Conservation (phyloP, 2,888 invertebrate genomes). For the Nephrotoma appendiculata region DNA sequence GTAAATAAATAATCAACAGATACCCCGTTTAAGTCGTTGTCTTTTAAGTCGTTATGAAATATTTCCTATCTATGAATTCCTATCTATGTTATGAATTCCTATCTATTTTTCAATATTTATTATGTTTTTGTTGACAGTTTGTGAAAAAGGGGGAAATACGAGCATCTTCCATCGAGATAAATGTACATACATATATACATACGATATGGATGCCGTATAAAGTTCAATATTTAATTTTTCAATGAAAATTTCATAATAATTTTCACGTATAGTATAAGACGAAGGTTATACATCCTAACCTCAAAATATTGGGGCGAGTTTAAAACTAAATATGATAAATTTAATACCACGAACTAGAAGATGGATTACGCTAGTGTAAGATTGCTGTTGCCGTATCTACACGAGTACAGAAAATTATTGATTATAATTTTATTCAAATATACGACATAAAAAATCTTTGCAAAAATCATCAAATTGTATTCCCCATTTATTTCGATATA, state of each 20-base stretch:
- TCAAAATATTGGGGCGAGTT: not conserved
- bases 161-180: not conserved
- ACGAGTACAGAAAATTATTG: not conserved
- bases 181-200: no score
- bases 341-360: not conserved
- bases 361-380: not conserved
- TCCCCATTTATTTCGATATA: not conserved
- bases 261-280: not conserved
- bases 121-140: not conserved
- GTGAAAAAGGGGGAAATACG: not conserved
- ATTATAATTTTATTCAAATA: not conserved
- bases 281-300: not conserved
- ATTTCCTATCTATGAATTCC: no score
- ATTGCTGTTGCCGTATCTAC: not conserved
- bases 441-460: not conserved
- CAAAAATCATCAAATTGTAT: not conserved
- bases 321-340: not conserved
- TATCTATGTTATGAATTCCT: not conserved
- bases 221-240: not conserved
- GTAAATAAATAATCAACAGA: no score
- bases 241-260: not conserved
- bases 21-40: no score
- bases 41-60: no score
- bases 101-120: not conserved
- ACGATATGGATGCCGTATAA: not conserved